These are phyloP conservation scores for Heterodera carotae DNA, from an alignment of 1,140 invertebrate species.

Conservation along the genomic window DNA sequence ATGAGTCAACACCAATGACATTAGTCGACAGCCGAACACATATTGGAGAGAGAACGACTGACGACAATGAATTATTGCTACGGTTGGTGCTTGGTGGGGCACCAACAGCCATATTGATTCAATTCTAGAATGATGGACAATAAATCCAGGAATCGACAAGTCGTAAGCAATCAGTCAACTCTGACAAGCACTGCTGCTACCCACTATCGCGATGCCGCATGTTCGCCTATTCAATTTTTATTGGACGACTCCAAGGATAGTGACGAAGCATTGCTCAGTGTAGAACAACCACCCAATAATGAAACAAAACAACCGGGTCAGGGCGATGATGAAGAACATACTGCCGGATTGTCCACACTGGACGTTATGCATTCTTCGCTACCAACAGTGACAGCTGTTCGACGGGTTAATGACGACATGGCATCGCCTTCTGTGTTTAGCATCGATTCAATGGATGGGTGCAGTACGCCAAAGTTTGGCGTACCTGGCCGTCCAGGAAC, in stretches of 20 bases:
- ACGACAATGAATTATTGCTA: background rate
- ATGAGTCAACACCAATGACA: background rate
- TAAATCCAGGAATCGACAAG: background rate
- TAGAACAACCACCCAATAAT: no score
- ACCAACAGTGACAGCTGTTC: slow-evolving; percentile 3
- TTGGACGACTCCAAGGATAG: background rate
- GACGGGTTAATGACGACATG: background rate
- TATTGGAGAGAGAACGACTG: slow-evolving; percentile 3
- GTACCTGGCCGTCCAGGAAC: slow-evolving; percentile 52
- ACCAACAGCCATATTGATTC: no score
- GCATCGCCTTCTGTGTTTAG: slow-evolving; percentile 42
- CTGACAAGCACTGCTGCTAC: background rate
- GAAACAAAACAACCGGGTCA: background rate
- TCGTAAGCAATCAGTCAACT: background rate
- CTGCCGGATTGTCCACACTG: background rate
- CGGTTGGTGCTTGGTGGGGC: no score
- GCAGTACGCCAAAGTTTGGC: slow-evolving; percentile 46
- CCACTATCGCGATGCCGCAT: slow-evolving; percentile 14
- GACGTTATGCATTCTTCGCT: no score
- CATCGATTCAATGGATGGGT: slow-evolving; percentile 45
- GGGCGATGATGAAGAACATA: background rate
- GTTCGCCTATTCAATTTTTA: slow-evolving; percentile 32
- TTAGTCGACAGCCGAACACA: background rate
- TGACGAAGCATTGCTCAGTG: no score
- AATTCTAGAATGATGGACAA: no score